Base-by-base conservation (phyloP, 2,113 vertebrate species). In the Melanostigma gelatinosum region DNA sequence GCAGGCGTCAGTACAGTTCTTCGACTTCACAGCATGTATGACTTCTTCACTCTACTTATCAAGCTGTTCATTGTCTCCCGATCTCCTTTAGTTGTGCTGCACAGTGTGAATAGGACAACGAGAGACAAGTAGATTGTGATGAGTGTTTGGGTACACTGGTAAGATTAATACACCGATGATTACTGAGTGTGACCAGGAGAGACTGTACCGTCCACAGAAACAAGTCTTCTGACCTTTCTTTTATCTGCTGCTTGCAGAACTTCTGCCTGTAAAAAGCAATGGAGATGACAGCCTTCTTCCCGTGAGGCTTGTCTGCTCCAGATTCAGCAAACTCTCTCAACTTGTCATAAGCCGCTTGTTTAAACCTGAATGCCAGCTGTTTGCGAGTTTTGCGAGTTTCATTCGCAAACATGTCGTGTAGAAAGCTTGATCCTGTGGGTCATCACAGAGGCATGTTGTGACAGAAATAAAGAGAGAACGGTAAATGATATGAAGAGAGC, bases 111-210 rank as follows among this genome's bases (percentile, higher is more conserved):
- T 24, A 8, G 18, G 29, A 68, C 52, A 58, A 29, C 6, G 72
- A 52, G 50, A 38, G 27, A 11, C 48, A 34, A 58, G 62, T 32
- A 50, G 58, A 76, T 58, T 20, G 60, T 66, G 52, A 72, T 58
- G 40, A 57, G 36, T 54, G 42, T 44, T 34, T 61, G 54, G 44
- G 46, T 34, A 61, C 68, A 61, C 9, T 11, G 44, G 29, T 58
- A 42, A 61, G 80, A 77, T 82, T 34, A 77, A 82, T 38, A 62
- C 36, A 44, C n/a, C 46, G 57, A 55, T 29, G 69, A 76, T 82
- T 32, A 54, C 27, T 10, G 34, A 50, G 16, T 42, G n/a, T 7
- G 46, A 77, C 8, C 18, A 16, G 44, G 24, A 52, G 48, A 71
- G 11, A 9, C 42, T 13, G 38, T 24, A 27, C 48, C 20, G 0